Evolutionary conservation across 2,113 vertebrate species (phyloP), one percentile per base, ranked within the genome.

Genomic region (Otus sunia): DNA sequence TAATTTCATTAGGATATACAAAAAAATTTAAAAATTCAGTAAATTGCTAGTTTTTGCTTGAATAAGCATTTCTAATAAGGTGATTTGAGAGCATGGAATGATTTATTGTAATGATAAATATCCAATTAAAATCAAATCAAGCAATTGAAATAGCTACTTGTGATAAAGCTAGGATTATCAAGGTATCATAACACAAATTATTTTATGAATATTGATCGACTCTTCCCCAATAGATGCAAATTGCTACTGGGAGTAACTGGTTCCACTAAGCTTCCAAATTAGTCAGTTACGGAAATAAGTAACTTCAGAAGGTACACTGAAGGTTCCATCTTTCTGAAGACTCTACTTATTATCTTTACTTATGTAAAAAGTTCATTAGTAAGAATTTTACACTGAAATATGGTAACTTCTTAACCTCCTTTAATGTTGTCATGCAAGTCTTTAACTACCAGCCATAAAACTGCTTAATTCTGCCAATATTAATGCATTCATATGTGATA

Each of bases 341-440:
- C 21, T 59, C 11, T 72, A 78, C 94, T 92, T 94, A 92, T 79
- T 88, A 86, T 56, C 85, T 94, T 91, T 74, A 81, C 73, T 85
- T 90, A 69, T 9, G 12, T 84, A 91, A 93, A 77, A 78, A 64
- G 64, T 92, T 91, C 73, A 91, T 89, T 91, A 95, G 87, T 60
- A 95, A 85, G 25, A 88, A 68, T 72, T 91, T 90, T 92, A 73
- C 26, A 27, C 53, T 96, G 89, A 92, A 95, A 90, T 92, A 82
- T 53, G 53, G 66, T 59, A 92, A 89, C 74, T 63, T 93, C 92
- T 88, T 94, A 86, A 41, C 55, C 74, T 90, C 10, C 59, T 79
- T 88, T 92, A 93, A 81, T 96, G 71, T 32, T 94, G 32, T 75
- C 84, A 88, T 2, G 0, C n/a, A 60, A 73, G 10, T 67, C 75